Evolutionary conservation across 2,797 vertebrate species (phyloP), one percentile per base, ranked within the genome.

Genomic region (Mus spretus): DNA sequence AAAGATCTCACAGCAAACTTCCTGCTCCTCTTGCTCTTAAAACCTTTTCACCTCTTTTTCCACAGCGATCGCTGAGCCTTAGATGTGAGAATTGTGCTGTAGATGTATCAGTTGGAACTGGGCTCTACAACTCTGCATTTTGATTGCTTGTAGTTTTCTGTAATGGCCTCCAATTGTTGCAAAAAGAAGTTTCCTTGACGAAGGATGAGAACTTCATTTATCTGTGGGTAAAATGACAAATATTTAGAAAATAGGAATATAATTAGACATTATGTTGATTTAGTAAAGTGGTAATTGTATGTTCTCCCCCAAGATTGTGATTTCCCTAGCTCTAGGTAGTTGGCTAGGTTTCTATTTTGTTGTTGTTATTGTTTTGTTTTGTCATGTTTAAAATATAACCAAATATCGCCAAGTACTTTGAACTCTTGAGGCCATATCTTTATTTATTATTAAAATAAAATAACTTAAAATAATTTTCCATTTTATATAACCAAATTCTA

Each of bases 381-480:
- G 19, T 61, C 19, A 31, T 63, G 37, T 44, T 15, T 24, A 59
- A 57, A 88, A 78, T 50, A 2, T 90, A 91, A 88, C 34, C 37
- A 40, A 37, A 24, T 91, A 24, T 85, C 15, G 78, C 40, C 40
- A 97, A 95, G n/a, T 92, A 34, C 12, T 79, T 22, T 47, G 79
- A 26, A 24, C 14, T 82, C 28, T 83, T 87, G 22, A 34, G 0
- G 22, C 34, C 15, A 70, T 95, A 91, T 26, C 94, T 91, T 67
- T n/a, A 93, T 93, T 92, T 96, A 94, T 70, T 91, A 87, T 86
- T 94, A 26, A 91, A 94, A 86, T 81, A 75, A 84, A 90, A 82
- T 57, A 17, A 67, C 24, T 61, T 90, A 87, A 86, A 84, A 88
- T 53, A 5, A 77, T 13, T 37, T 90, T 11, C 15, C 47, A 67